Base-by-base conservation (phyloP, 2,888 invertebrate species). In the Andrena hattorfiana region DNA sequence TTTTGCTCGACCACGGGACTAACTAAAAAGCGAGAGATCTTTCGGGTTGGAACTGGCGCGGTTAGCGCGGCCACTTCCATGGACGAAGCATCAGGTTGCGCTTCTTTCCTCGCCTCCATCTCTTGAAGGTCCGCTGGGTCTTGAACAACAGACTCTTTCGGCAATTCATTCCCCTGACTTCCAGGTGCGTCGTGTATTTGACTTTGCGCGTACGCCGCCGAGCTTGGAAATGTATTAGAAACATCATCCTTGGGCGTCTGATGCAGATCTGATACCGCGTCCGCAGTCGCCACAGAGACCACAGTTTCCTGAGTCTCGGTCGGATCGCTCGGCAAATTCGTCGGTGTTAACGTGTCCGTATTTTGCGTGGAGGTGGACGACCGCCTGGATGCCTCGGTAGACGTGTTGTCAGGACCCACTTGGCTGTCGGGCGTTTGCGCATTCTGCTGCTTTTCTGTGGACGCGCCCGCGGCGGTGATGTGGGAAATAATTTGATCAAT, bases 21-120 rank as follows among this genome's bases (percentile, higher is more conserved):
- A 88, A 97, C 97, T 92, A 97, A 95, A 94, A 97, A 97, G 77
- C 97, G 95, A 42, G 97, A 97, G 89, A 97, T 97, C 93, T 97
- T 97, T 79, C 97, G 95, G 32, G 95, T 94, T 62, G 95, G 95
- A 88, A 96, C 89, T 13, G 91, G 96, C 8, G 95, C 84, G 2
- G 87, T 78, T 23, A 90, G 74, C 51, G 89, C 91, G 7, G 83
- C 64, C 28, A 81, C 56, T 70, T 92, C 92, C n/a, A 77, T 30
- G 56, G 70, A 35, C 32, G 42, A 20, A 10, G 66, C 7, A 20
- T 85, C 84, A 1, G 70, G 7, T 23, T 64, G 69, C 13, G 16
- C 51, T 28, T 89, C 89, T 35, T 89, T 89, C 32, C 6, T 70
- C 8, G 16, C 8, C 35, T 84, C 87, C 10, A 72, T 76, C 77